Base-by-base conservation (phyloP, 2,797 vertebrate genomes). In the Ispidina lecontei region DNA sequence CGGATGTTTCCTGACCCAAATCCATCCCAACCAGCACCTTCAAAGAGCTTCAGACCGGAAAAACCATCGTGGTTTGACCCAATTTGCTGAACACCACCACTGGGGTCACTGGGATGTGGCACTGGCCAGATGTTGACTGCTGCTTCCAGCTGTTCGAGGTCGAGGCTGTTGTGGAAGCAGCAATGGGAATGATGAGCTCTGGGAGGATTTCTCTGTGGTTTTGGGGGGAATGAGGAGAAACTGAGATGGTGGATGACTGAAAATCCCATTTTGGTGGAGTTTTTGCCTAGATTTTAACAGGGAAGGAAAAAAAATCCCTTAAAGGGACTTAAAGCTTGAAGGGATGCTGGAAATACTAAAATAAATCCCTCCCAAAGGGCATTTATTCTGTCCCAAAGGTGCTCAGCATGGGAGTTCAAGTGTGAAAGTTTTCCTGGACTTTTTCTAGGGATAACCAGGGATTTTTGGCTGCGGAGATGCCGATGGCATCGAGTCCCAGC, bases 71-170 rank as follows among this genome's bases (percentile, higher is more conserved):
- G 1, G 8, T 55, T 26, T 76, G 84, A 63, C 59, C 74, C 52
- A 4, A 0, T 69, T 64, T 8, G 29, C 51, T 2, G 0, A 19
- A 13, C 0, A 3, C 43, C 3, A 6, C 26, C 49, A 16, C 14
- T 0, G 2, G 64, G 51, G 77, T 81, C n/a, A 10, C 6, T 0
- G 4, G 54, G 70, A 4, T 5, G 47, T 0, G 12, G 28, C 0
- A 1, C 41, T 0, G 0, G 54, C 63, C 78, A 91, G 74, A 70
- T 70, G 85, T 74, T 74, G 82, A 10, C 65, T 46, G 67, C 33
- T 49, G 54, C 20, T 52, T 23, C 54, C 74, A 58, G 73, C 67
- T 68, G 37, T 44, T 31, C 0, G 0, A 31, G 25, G 9, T 15
- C 3, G 23, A n/a, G 46, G n/a, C 19, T 7, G 11, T 18, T 15